Percentiles rank a stretch among this genome's conserved stretches.
These are phyloP conservation scores for Metopolophium dirhodum DNA, from an alignment of 1,140 invertebrate genomes.

Conservation along the genomic window DNA sequence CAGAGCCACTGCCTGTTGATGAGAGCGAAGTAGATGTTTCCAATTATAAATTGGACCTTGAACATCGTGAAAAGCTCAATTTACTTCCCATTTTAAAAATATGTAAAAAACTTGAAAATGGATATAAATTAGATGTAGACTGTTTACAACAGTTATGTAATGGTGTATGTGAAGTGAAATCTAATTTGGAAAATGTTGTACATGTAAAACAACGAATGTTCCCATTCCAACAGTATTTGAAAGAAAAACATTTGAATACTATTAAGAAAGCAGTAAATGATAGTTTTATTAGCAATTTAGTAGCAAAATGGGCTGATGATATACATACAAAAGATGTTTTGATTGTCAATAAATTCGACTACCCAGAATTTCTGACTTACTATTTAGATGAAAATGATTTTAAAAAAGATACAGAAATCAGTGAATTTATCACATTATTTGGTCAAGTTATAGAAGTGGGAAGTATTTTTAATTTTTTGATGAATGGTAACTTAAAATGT, in stretches of 20 bases:
- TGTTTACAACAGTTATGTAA: conserved; percentile 12
- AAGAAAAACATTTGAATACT: conserved; percentile 53
- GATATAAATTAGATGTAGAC: conserved; percentile 39
- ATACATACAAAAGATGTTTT: conserved; percentile 35
- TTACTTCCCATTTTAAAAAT: conserved; percentile 41
- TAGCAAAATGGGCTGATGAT: conserved; percentile 59
- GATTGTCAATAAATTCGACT: conserved; percentile 41
- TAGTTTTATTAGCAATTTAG: conserved; percentile 57
- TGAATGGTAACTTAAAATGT: conserved; percentile 58
- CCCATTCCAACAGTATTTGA: conserved; percentile 55
- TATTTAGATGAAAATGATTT: conserved; percentile 59
- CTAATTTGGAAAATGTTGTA: conserved; percentile 62
- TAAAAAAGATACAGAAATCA: conserved; percentile 59
- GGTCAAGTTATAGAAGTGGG: conserved; percentile 60
- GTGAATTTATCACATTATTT: conserved; percentile 60
- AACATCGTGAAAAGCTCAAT: conserved; percentile 42
- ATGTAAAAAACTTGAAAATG: conserved; percentile 46
- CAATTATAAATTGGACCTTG: conserved; percentile 40
- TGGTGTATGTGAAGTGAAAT: conserved; percentile 47
- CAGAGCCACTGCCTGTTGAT: neutral
- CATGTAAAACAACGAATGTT: conserved; percentile 31
- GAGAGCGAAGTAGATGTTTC: conserved; percentile 44
- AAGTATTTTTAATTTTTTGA: conserved; percentile 59
- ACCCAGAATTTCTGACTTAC: conserved; percentile 59
- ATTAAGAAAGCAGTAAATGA: conserved; percentile 59